phyloP scores from a whole-genome alignment of 2,888 invertebrate species.

The Leptura quadrifasciata region DNA sequence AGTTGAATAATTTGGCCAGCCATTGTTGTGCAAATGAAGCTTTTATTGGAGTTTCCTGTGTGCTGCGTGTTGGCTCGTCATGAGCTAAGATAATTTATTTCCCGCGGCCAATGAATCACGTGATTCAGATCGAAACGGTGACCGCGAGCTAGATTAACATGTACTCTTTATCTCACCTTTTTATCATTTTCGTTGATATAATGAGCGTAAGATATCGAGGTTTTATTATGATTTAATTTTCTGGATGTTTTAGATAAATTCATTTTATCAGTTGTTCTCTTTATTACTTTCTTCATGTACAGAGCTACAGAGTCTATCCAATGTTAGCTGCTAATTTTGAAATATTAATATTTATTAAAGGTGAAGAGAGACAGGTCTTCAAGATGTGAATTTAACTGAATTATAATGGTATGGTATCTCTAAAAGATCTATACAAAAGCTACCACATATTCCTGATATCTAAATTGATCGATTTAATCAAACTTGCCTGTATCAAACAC shows the following conservation, averaged over 20 bases:
- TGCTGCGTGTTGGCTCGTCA: constrained; percentile 69
- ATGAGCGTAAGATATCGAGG: background rate
- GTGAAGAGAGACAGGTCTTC: too few species aligned
- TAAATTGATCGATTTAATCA: too few species aligned
- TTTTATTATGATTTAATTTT: constrained; percentile 7
- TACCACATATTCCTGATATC: too few species aligned
- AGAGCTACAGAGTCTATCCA: too few species aligned
- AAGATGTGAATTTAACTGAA: too few species aligned
- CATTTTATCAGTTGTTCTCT: background rate
- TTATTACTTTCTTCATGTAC: too few species aligned
- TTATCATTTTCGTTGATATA: constrained; percentile 40
- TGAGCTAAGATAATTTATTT: constrained; percentile 70
- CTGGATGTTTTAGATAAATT: background rate
- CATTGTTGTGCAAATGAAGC: constrained; percentile 74
- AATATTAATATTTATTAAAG: too few species aligned
- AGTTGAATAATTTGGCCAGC: constrained; percentile 70
- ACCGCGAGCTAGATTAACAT: constrained; percentile 56
- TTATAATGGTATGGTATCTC: too few species aligned
- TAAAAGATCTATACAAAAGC: too few species aligned
- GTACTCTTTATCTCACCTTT: constrained; percentile 52
- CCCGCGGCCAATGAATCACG: constrained; percentile 67
- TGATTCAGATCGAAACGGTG: constrained; percentile 58
- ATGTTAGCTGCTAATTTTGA: too few species aligned
- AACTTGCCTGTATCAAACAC: too few species aligned
- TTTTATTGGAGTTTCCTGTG: constrained; percentile 71